Conservation (phyloP, 2,888 invertebrate species). For the Punctoribates punctum region DNA sequence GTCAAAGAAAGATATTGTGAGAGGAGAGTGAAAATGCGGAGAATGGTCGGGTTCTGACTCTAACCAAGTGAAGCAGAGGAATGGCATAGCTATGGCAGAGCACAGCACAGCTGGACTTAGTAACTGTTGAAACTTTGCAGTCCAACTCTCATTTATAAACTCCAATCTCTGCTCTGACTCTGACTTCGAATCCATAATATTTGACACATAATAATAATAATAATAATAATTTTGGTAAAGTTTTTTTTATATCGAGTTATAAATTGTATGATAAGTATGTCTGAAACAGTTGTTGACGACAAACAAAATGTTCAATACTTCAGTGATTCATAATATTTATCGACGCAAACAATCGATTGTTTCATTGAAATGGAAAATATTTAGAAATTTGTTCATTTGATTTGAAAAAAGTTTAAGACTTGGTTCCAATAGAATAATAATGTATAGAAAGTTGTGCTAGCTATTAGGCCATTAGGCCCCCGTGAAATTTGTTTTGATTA, state of each 20-base stretch:
- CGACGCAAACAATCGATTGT: too few relatives aligned
- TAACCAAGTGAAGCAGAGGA: not conserved
- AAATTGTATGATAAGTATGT: not conserved
- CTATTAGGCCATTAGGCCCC: too few relatives aligned
- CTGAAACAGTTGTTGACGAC: not conserved
- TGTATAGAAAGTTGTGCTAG: too few relatives aligned
- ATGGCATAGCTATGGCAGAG: not conserved
- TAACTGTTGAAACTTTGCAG: conserved; percentile 28
- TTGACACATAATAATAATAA: too few relatives aligned
- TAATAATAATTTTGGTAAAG: not conserved
- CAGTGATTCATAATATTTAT: not conserved
- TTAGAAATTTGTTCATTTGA: too few relatives aligned
- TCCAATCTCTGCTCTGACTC: not conserved
- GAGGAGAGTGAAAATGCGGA: not conserved
- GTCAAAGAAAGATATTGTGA: conserved; percentile 13
- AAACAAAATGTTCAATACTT: not conserved
- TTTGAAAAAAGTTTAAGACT: too few relatives aligned
- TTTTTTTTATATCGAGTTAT: not conserved
- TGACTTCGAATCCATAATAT: not conserved
- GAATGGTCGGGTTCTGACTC: not conserved
- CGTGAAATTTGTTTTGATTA: too few relatives aligned
- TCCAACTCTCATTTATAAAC: not conserved
- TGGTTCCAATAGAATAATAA: too few relatives aligned
- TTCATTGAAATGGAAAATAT: too few relatives aligned
- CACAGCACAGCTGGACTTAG: conserved; percentile 17